Conservation (phyloP, 2,888 invertebrate genomes). For the Matsumyia berberina region DNA sequence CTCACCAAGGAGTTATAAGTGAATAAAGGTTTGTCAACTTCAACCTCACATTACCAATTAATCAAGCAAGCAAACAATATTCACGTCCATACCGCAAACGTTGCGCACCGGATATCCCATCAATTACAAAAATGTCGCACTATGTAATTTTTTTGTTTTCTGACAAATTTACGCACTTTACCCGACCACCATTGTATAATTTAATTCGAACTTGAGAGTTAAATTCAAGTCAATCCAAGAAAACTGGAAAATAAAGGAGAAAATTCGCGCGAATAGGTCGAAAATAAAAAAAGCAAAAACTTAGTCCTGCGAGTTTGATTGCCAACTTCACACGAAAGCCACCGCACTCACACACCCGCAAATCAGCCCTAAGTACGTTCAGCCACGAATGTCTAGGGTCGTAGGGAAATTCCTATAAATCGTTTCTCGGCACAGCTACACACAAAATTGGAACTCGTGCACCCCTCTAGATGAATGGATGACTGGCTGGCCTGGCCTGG, state of each 20-base stretch:
- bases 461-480: constrained; percentile 54
- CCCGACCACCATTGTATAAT: constrained; percentile 6
- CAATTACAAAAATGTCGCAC: constrained; percentile 31
- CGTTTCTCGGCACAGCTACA: constrained; percentile 51
- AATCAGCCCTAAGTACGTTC: constrained; percentile 14
- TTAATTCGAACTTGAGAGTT: constrained; percentile 61
- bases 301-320: constrained; percentile 36
- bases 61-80: constrained; percentile 37
- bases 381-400: constrained; percentile 23
- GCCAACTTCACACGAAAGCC: constrained; percentile 34
- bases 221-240: constrained; percentile 42
- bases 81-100: constrained; percentile 1
- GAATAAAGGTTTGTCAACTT: constrained; percentile 42
- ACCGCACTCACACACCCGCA: constrained; percentile 16
- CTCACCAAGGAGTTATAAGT: constrained; percentile 39
- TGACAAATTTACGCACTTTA: constrained; percentile 38
- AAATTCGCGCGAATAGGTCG: constrained; percentile 28
- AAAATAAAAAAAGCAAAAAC: constrained; percentile 13
- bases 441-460: constrained; percentile 59
- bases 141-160: constrained; percentile 10
- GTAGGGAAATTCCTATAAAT: constrained; percentile 67
- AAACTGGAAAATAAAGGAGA: constrained; percentile 16
- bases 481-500: constrained; percentile 29
- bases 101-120: constrained; percentile 26
- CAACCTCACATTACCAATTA: constrained; percentile 38